phyloP scores from a whole-genome alignment of 2,113 vertebrate genomes.

The Pangasianodon hypophthalmus region DNA sequence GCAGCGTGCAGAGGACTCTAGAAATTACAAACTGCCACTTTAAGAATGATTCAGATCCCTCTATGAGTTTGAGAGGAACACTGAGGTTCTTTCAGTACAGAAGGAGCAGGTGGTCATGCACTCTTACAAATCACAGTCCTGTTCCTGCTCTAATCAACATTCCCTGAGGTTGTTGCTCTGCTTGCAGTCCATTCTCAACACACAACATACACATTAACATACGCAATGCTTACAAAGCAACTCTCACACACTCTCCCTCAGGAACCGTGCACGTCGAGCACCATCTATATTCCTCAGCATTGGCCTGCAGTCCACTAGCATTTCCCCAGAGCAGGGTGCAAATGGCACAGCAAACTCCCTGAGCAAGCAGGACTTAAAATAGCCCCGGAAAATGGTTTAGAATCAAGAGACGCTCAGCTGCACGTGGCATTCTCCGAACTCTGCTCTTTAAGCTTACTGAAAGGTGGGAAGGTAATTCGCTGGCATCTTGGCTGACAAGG shows the following conservation, averaged over 20 bases:
- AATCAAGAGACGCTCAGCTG: constrained; percentile 11
- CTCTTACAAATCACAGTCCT: constrained; percentile 36
- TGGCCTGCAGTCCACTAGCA: background rate
- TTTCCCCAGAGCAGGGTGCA: background rate
- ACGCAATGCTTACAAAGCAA: constrained; percentile 40
- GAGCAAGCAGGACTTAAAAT: constrained; percentile 40
- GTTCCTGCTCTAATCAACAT: constrained; percentile 67
- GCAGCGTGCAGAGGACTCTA: too few relatives aligned
- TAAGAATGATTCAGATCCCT: background rate
- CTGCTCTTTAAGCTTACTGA: constrained; percentile 44
- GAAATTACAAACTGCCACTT: background rate
- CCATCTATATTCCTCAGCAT: background rate
- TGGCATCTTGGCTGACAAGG: constrained; percentile 7
- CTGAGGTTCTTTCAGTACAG: constrained; percentile 52
- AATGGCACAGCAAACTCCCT: constrained; percentile 12
- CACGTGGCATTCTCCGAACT: constrained; percentile 7
- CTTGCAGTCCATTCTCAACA: background rate
- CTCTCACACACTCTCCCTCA: background rate
- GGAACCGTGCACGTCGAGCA: background rate
- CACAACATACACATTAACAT: background rate
- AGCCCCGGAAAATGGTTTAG: constrained; percentile 30
- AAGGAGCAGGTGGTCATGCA: constrained; percentile 31
- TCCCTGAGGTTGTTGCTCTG: constrained; percentile 56
- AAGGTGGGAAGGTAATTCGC: constrained; percentile 54
- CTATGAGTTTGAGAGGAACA: background rate